Evolutionary conservation across 2,113 vertebrate genomes (phyloP).

Genomic region (Miniopterus natalensis): DNA sequence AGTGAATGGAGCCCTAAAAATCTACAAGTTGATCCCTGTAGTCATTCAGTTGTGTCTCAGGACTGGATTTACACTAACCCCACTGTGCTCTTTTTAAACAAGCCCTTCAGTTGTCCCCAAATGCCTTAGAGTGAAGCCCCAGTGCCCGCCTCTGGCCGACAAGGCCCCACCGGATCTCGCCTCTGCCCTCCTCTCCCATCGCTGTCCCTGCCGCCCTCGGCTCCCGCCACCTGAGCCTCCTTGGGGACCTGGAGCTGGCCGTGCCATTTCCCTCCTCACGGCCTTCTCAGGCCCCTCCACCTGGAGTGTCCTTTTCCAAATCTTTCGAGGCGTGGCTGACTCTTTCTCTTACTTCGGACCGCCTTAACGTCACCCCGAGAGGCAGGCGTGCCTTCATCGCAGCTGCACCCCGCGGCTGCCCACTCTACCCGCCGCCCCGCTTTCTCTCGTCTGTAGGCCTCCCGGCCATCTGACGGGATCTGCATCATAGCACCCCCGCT

Average conservation of each 20-base stretch:
- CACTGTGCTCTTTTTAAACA: not conserved
- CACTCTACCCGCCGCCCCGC: no score
- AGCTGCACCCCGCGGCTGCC: rapidly evolving
- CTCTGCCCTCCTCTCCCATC: not conserved
- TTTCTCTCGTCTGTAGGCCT: not conserved
- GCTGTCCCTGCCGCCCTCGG: no score
- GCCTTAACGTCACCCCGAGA: not conserved
- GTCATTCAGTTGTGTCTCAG: not conserved
- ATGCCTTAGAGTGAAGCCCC: not conserved
- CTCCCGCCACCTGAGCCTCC: not conserved
- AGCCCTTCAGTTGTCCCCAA: not conserved
- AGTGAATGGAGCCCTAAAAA: not conserved
- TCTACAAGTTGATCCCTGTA: not conserved
- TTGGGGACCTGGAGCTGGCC: not conserved
- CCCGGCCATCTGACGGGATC: not conserved
- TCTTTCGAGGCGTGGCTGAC: not conserved
- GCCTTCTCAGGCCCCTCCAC: not conserved
- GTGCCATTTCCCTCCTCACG: not conserved
- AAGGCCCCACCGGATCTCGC: rapidly evolving
- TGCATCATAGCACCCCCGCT: not conserved
- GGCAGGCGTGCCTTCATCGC: not conserved
- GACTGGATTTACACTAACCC: not conserved
- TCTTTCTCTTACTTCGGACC: not conserved
- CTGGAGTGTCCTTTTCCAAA: not conserved
- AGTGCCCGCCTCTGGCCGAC: not conserved